phyloP scores from a whole-genome alignment of 1,140 invertebrate species.

The Leptinotarsa defecta region DNA sequence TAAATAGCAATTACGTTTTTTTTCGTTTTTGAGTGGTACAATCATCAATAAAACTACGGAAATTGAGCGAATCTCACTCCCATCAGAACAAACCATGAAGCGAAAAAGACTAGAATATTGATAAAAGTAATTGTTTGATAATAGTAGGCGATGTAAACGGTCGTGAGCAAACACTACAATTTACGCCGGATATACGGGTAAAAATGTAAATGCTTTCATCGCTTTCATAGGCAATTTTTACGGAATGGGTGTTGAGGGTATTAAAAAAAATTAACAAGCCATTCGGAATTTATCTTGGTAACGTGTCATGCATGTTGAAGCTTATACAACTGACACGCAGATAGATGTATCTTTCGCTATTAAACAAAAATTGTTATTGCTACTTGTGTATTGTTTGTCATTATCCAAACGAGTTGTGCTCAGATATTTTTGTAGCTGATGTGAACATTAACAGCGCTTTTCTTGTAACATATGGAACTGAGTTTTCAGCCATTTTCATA shows the following conservation, averaged over 20 bases:
- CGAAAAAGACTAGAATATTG: constrained; percentile 33
- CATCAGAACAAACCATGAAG: constrained; percentile 28
- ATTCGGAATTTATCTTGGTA: constrained; percentile 10
- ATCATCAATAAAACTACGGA: constrained; percentile 3
- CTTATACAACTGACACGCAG: background rate
- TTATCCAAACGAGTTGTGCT: too few species aligned
- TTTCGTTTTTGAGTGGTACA: background rate
- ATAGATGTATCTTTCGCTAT: too few species aligned
- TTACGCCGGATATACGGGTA: constrained; percentile 27
- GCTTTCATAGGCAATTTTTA: background rate
- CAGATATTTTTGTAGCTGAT: too few species aligned
- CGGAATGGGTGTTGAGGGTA: constrained; percentile 1
- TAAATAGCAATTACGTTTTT: background rate
- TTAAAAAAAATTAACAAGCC: constrained; percentile 16
- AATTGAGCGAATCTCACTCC: constrained; percentile 29
- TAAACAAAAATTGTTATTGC: too few species aligned
- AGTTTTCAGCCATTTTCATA: too few species aligned
- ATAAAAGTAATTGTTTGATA: constrained; percentile 38
- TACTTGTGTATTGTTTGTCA: too few species aligned
- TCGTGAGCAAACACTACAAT: constrained; percentile 37
- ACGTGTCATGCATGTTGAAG: constrained; percentile 1
- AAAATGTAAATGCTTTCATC: constrained; percentile 29
- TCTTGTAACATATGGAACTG: too few species aligned
- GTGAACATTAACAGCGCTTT: too few species aligned
- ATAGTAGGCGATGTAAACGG: constrained; percentile 32